Conservation (phyloP, 2,888 invertebrate species). For the Drosophila merina region DNA sequence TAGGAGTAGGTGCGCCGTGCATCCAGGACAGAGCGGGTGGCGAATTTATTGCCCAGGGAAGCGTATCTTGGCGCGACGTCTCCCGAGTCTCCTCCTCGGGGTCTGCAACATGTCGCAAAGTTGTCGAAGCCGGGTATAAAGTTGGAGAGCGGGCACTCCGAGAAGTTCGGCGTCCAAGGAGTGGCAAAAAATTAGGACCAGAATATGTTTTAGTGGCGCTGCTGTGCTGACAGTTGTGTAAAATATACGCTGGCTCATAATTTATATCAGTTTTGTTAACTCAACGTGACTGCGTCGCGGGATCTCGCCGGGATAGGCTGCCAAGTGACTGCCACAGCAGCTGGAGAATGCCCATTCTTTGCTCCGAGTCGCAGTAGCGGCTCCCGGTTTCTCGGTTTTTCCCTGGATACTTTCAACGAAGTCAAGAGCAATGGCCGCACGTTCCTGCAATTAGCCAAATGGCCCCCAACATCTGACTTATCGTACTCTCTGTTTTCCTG, state of each 20-base stretch:
- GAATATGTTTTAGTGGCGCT: constrained; percentile 78
- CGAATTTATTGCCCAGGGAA: constrained; percentile 79
- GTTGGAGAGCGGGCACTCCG: constrained; percentile 57
- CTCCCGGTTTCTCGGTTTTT: constrained; percentile 6
- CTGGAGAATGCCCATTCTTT: constrained; percentile 19
- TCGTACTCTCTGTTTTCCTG: constrained; percentile 25
- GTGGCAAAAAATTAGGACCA: constrained; percentile 49
- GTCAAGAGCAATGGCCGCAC: constrained; percentile 58
- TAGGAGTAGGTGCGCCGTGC: constrained; percentile 28
- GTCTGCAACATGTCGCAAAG: constrained; percentile 78
- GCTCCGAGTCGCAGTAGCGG: constrained; percentile 21
- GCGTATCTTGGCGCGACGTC: constrained; percentile 70
- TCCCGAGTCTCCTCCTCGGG: constrained; percentile 40
- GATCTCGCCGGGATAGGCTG: constrained; percentile 49
- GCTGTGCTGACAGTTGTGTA: constrained; percentile 78
- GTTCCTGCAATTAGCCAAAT: constrained; percentile 76
- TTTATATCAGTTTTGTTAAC: constrained; percentile 79
- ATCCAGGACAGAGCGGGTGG: constrained; percentile 26
- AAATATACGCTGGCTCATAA: constrained; percentile 76
- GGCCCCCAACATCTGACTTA: constrained; percentile 51
- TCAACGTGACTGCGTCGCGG: constrained; percentile 75
- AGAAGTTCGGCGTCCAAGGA: constrained; percentile 36
- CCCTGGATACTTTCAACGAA: constrained; percentile 15
- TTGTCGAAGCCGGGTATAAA: constrained; percentile 68
- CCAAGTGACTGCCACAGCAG: constrained; percentile 48